Base-by-base conservation (phyloP, 2,888 invertebrate genomes). In the Argyresthia albistria region DNA sequence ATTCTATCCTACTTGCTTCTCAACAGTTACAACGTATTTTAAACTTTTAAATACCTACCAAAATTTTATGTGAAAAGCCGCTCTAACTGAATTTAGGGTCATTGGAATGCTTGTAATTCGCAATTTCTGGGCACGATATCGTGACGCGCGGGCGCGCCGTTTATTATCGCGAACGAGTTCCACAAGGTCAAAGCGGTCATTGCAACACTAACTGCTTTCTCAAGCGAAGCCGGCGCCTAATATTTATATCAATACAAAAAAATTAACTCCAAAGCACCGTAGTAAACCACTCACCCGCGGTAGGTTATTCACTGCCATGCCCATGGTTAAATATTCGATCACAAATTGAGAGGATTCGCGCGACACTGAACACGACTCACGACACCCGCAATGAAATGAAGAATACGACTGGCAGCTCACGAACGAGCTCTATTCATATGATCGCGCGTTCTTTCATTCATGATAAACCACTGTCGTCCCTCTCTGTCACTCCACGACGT, bases 171-270 rank as follows among this genome's bases (percentile, higher is more conserved):
- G 71, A 76, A 77, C 80, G 70, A 81, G 86, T 86, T 83, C 70
- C 80, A 84, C 87, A 87, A 87, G 86, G 87, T 86, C 86, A 84
- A 86, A 84, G 76, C 84, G 87, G 87, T 86, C 86, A 87, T 83
- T 84, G 80, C 80, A 76, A 83, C 80, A 77, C 73, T 72, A 73
- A 15, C 61, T 80, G 80, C 83, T 87, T 86, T 86, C 84, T 80
- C 82, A 80, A 76, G 52, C 54, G 46, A 53, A 69, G 70, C 76
- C 76, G 76, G 75, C 69, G 66, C 59, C 57, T 57, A 60, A 60
- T 49, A 61, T 56, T 25, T 25, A 4, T 4, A 25, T 25, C 2
- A 25, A 25, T 60, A 56, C 52, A 53, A 47, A 47, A 56, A 54
- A 52, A 48, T 36, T 57, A 39, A 55, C n/a, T 16, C 11, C 43